phyloP scores from a whole-genome alignment of 2,888 invertebrate genomes.

The Heliconius ethilla region DNA sequence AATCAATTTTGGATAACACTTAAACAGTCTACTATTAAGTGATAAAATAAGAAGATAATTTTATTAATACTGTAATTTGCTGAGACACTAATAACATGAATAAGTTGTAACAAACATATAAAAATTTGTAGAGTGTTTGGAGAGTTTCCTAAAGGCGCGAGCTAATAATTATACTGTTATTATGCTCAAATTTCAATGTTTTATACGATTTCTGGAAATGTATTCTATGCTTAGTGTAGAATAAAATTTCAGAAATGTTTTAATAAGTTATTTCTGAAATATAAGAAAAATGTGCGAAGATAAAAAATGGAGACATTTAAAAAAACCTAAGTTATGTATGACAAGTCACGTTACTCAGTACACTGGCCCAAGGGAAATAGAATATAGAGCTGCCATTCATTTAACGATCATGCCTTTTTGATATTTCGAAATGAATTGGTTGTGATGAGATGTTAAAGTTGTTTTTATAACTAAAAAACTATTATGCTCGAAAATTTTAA shows the following conservation, averaged over 20 bases:
- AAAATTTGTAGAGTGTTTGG: no score
- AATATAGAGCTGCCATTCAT: slow-evolving; percentile 37
- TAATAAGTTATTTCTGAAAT: no score
- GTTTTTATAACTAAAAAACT: not conserved
- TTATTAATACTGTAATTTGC: no score
- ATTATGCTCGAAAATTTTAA: not conserved
- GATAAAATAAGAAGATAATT: not conserved
- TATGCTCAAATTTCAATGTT: no score
- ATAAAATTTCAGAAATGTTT: no score
- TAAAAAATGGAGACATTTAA: slow-evolving; percentile 11
- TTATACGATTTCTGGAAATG: not conserved
- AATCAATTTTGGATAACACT: not conserved
- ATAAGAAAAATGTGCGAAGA: not conserved
- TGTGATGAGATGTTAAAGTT: not conserved
- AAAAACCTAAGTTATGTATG: slow-evolving; percentile 15
- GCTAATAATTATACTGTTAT: no score
- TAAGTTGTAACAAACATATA: no score
- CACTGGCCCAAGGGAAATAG: slow-evolving; percentile 37
- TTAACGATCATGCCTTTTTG: slow-evolving; percentile 36
- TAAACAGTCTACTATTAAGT: not conserved
- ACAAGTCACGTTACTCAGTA: slow-evolving; percentile 21
- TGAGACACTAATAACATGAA: no score
- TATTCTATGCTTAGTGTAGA: no score
- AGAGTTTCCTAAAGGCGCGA: no score
- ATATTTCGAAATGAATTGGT: slow-evolving; percentile 17